Percentiles rank a stretch among this genome's conserved stretches.
Conservation (phyloP, 2,888 invertebrate genomes). For the Boloria selene region DNA sequence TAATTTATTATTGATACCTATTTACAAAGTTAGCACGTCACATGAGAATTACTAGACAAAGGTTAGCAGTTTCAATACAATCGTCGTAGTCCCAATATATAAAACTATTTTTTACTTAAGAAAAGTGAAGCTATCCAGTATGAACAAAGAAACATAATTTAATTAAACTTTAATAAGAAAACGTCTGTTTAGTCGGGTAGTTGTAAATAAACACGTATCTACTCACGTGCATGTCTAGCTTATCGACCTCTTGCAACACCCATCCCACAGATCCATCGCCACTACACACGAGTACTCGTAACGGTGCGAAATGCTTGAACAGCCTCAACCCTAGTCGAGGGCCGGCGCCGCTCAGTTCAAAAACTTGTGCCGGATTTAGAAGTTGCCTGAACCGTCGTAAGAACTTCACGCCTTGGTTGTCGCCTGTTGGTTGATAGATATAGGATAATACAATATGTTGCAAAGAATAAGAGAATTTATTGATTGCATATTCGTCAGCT, state of each 20-base stretch:
- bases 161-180: no score
- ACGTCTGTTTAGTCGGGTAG: background rate
- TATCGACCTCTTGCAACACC: slow-evolving; percentile 98
- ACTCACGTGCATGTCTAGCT: slow-evolving; percentile 96
- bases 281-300: slow-evolving; percentile 97
- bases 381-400: slow-evolving; percentile 96
- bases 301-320: slow-evolving; percentile 97
- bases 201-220: background rate
- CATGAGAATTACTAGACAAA: no score
- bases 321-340: slow-evolving; percentile 92
- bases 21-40: no score
- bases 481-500: no score
- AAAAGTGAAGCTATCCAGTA: background rate
- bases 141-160: no score
- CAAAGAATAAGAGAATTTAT: no score
- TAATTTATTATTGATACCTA: no score
- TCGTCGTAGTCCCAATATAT: no score
- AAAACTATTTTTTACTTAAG: background rate
- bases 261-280: slow-evolving; percentile 99
- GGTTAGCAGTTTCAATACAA: no score
- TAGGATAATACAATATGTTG: background rate
- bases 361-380: slow-evolving; percentile 98
- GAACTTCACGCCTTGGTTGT: slow-evolving; percentile 98
- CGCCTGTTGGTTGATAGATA: slow-evolving; percentile 81
- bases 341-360: slow-evolving; percentile 95